Conservation (phyloP, 37 sponge, comb jelly and placozoan species). For the Lycopodina hypogea region DNA sequence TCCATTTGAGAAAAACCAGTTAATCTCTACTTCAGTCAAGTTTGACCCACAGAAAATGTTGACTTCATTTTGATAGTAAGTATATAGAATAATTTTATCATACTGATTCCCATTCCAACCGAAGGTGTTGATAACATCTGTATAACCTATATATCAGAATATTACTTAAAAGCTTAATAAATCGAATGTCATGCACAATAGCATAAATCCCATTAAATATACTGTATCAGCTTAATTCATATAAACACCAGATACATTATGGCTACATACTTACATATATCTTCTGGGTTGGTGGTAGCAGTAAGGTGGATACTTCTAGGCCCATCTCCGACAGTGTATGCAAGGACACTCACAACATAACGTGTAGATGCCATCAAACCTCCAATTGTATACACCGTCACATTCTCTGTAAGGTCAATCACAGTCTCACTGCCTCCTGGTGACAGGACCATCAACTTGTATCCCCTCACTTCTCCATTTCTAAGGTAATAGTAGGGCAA, state of each 20-base stretch:
- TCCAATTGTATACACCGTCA: not conserved
- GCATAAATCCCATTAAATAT: too few species aligned
- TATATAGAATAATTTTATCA: constrained; percentile 1
- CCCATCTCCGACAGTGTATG: constrained; percentile 32
- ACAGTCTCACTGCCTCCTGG: constrained; percentile 2
- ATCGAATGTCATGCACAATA: too few species aligned
- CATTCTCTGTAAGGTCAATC: not conserved
- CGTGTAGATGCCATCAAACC: constrained; percentile 9
- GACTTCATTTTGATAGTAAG: not conserved
- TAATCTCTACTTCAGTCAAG: not conserved
- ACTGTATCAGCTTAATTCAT: too few species aligned
- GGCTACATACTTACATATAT: not conserved
- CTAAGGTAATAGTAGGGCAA: not conserved
- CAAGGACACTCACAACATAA: constrained; percentile 25
- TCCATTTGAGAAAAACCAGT: constrained; percentile 30
- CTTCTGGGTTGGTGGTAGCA: not conserved
- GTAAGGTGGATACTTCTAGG: constrained; percentile 15
- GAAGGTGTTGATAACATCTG: constrained; percentile 16
- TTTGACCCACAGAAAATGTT: constrained; percentile 19
- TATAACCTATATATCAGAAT: constrained; percentile 2
- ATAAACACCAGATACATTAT: too few species aligned
- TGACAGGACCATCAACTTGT: constrained; percentile 5
- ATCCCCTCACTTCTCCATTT: constrained; percentile 30
- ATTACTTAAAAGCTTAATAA: not conserved
- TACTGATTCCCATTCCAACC: constrained; percentile 27